phyloP scores from a whole-genome alignment of 2,888 invertebrate genomes.

The Acleris literana region DNA sequence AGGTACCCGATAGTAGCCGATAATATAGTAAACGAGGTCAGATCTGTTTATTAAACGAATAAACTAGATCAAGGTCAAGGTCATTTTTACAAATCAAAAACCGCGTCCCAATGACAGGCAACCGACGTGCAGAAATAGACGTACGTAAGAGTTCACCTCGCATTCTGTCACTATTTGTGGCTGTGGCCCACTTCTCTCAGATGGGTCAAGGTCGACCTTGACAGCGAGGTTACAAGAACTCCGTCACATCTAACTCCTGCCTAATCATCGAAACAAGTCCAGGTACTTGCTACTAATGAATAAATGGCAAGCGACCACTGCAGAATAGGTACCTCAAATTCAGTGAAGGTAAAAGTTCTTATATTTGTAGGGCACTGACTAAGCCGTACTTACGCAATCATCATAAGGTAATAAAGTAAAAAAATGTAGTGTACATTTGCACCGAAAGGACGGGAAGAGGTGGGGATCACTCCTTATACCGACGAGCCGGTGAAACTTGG shows the following conservation, averaged over 20 bases:
- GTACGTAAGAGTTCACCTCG: constrained; percentile 67
- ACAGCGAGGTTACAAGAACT: constrained; percentile 55
- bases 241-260: constrained; percentile 15
- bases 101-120: constrained; percentile 71
- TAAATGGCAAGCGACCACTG: background rate
- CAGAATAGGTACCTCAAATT: too few relatives aligned
- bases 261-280: constrained; percentile 1
- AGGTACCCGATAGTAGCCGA: constrained; percentile 65
- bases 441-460: constrained; percentile 80
- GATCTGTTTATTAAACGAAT: constrained; percentile 72
- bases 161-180: constrained; percentile 73
- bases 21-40: constrained; percentile 81
- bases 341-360: background rate
- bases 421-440: constrained; percentile 41
- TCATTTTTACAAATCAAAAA: constrained; percentile 82
- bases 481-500: constrained; percentile 82
- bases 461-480: constrained; percentile 81
- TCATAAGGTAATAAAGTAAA: constrained; percentile 47
- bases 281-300: background rate
- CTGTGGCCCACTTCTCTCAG: constrained; percentile 67
- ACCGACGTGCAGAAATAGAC: constrained; percentile 69
- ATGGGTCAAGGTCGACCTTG: constrained; percentile 78
- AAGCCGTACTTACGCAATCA: constrained; percentile 3
- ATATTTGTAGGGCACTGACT: background rate
- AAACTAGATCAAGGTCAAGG: constrained; percentile 83